A percentile compares a stretch with the other conserved stretches of the same genome.
Evolutionary conservation across 1,140 invertebrate species (phyloP).

Genomic region (Heliconius eleuchia): DNA sequence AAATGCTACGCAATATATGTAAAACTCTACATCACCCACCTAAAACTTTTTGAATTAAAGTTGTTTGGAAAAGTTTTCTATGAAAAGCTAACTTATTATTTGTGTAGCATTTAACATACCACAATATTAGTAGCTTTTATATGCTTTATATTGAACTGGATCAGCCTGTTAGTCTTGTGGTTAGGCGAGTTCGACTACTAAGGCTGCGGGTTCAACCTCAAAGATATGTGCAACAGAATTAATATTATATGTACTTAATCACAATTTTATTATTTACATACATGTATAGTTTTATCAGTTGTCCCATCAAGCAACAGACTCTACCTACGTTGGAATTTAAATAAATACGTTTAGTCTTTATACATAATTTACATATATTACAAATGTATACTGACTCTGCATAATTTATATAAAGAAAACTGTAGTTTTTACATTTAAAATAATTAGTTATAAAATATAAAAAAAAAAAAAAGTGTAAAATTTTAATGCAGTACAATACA

Average conservation of each 20-base stretch:
- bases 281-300: background rate
- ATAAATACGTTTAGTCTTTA: too few relatives aligned
- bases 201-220: background rate
- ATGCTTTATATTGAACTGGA: background rate
- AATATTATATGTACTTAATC: background rate
- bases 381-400: too few relatives aligned
- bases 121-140: slow-evolving; percentile 13
- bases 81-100: background rate
- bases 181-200: background rate
- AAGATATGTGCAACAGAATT: background rate
- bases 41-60: background rate
- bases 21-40: background rate
- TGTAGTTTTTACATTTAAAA: too few relatives aligned
- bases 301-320: background rate
- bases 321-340: background rate
- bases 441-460: too few relatives aligned
- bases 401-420: too few relatives aligned
- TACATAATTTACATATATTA: too few relatives aligned
- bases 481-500: too few relatives aligned
- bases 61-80: background rate
- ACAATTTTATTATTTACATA: background rate
- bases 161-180: slow-evolving; percentile 5
- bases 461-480: too few relatives aligned
- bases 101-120: background rate
- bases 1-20: background rate